These are phyloP conservation scores for Andrena trimmerana DNA, from an alignment of 2,888 invertebrate species.

Conservation along the genomic window DNA sequence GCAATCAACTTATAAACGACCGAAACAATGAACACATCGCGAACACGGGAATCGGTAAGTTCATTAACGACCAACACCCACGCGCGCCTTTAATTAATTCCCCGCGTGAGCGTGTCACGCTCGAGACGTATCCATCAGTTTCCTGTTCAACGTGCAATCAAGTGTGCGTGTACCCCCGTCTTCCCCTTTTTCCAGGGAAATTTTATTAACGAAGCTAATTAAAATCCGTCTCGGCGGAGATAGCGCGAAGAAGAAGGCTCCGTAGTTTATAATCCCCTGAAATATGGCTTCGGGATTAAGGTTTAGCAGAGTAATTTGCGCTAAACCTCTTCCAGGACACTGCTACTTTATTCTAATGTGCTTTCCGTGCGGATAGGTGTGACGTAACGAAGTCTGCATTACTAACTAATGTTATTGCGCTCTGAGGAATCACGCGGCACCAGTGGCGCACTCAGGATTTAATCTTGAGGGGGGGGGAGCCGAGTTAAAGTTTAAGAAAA, in stretches of 20 bases:
- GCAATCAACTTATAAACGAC: slow-evolving; percentile 46
- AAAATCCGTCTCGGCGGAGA: neutral
- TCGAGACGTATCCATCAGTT: neutral
- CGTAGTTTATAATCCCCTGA: neutral
- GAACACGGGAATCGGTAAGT: slow-evolving; percentile 22
- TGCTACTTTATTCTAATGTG: neutral
- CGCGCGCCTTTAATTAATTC: slow-evolving; percentile 39
- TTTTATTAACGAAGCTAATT: neutral
- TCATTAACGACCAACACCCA: slow-evolving; percentile 27
- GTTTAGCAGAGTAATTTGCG: slow-evolving; percentile 8
- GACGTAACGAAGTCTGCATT: no score
- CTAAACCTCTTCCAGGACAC: neutral
- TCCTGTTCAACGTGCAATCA: neutral
- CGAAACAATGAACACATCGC: slow-evolving; percentile 29
- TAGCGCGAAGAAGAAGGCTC: neutral
- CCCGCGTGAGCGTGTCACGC: neutral
- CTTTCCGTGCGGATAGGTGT: neutral
- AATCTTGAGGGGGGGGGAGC: no score
- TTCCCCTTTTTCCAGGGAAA: neutral
- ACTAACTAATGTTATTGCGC: no score
- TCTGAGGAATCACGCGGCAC: no score
- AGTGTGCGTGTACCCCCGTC: neutral
- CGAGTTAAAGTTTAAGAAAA: no score
- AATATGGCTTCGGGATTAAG: slow-evolving; percentile 11
- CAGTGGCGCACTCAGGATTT: no score